Conservation (phyloP, 1,140 invertebrate species). For the Melanaphis sacchari region DNA sequence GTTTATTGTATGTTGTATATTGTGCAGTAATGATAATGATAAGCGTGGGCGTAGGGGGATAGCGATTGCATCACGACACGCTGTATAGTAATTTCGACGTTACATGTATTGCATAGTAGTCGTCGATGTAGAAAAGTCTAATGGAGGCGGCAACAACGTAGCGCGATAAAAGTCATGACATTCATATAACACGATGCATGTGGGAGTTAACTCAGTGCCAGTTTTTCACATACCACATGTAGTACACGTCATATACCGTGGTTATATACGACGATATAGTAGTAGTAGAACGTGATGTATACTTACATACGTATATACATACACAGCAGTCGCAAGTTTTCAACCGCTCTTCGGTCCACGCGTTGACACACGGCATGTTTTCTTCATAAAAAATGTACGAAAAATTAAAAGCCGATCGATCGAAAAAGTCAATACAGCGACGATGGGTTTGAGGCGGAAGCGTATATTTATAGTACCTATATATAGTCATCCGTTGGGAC, state of each 20-base stretch:
- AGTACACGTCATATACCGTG: not conserved
- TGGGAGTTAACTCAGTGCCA: not conserved
- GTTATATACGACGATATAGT: not conserved
- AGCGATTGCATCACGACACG: not conserved
- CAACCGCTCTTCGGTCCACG: not conserved
- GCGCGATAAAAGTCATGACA: slow-evolving; percentile 22
- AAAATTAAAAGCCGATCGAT: slow-evolving; percentile 1
- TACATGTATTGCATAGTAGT: too few species aligned
- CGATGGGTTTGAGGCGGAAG: not conserved
- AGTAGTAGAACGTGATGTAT: not conserved
- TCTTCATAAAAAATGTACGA: not conserved
- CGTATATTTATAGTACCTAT: not conserved
- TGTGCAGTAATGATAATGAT: not conserved
- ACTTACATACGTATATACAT: not conserved
- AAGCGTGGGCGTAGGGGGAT: not conserved
- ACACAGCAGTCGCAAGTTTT: not conserved
- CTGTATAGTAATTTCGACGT: not conserved
- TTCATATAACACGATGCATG: not conserved
- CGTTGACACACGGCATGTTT: not conserved
- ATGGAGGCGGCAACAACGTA: not conserved
- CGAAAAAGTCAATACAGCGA: slow-evolving; percentile 10
- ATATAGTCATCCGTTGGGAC: not conserved
- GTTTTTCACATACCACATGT: not conserved
- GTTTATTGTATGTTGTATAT: not conserved
- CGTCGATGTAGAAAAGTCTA: not conserved